Evolutionary conservation across 2,888 invertebrate genomes (phyloP), one percentile per base, ranked within the genome.

Genomic region (Lasioglossum villosulum): DNA sequence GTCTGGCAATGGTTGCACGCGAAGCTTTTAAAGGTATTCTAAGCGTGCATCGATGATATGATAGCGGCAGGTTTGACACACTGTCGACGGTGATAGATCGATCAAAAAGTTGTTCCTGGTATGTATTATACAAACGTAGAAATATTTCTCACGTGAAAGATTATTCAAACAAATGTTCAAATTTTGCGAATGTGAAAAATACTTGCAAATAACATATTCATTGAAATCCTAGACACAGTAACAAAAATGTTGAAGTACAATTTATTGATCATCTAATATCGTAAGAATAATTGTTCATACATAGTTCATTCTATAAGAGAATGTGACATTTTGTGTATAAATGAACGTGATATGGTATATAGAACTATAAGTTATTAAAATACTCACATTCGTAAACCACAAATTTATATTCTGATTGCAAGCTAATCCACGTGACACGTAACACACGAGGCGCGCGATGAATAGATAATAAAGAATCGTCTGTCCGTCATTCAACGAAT

Each of bases 11-110:
- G 82, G 86, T 81, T 86, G 87, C 89, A 90, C 63, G 88, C 85
- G 85, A 88, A 88, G 89, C 89, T 87, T 89, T 88, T 81, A 77
- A 78, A 81, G 71, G 87, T 75, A 82, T 71, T 74, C 76, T 63
- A 74, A 63, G 83, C 81, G 80, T 87, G 85, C 86, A 84, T 83
- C 86, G 86, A 80, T 75, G 84, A 86, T 86, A 83, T 78, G 77
- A 79, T 34, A 30, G 27, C 30, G 75, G 70, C 78, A 84, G 79
- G 78, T 80, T 89, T 88, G 86, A 88, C 88, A 78, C 79, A 81
- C 79, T 45, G 71, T 75, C 83, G 78, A 74, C 87, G 59, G 66
- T 52, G 80, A 27, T 75, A 83, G 78, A 89, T 88, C 83, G 86
- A 89, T 86, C 5, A 30, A 16, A 71, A 80, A 78, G 68, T 85